Conservation (phyloP, 2,888 invertebrate genomes). For the Trileptium ribeirensis region DNA sequence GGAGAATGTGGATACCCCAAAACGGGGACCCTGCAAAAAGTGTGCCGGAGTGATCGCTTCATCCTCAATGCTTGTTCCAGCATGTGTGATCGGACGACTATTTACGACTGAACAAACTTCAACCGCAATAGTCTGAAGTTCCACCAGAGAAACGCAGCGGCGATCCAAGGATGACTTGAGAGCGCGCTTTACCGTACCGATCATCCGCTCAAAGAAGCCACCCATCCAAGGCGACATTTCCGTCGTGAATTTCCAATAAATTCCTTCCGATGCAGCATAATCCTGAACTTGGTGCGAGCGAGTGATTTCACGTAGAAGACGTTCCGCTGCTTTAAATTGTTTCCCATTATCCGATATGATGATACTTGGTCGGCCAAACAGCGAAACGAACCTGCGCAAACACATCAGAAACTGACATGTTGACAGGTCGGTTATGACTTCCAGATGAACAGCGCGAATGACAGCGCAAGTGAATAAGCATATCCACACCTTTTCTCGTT, state of each 20-base stretch:
- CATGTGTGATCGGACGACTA: not conserved
- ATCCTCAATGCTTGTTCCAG: not conserved
- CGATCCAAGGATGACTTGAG: not conserved
- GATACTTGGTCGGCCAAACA: not conserved
- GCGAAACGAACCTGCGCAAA: not conserved
- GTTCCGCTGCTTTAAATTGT: not conserved
- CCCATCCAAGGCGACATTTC: not conserved
- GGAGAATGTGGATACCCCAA: not conserved
- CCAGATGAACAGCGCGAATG: constrained; percentile 21
- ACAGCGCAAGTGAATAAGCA: constrained; percentile 17
- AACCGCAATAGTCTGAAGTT: not conserved
- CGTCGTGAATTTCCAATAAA: not conserved
- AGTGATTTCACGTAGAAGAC: not conserved
- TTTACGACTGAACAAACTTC: not conserved
- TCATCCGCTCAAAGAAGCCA: not conserved
- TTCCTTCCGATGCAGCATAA: not conserved
- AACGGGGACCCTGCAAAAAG: not conserved
- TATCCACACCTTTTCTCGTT: constrained; percentile 8
- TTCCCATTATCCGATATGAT: not conserved
- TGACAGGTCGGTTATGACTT: not conserved
- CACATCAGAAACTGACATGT: not conserved
- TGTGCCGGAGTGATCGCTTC: not conserved
- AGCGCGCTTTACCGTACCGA: not conserved
- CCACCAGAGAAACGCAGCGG: not conserved
- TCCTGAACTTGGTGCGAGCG: not conserved